Base-by-base conservation (phyloP, 2,797 vertebrate genomes). In the Typhlichthys subterraneus region DNA sequence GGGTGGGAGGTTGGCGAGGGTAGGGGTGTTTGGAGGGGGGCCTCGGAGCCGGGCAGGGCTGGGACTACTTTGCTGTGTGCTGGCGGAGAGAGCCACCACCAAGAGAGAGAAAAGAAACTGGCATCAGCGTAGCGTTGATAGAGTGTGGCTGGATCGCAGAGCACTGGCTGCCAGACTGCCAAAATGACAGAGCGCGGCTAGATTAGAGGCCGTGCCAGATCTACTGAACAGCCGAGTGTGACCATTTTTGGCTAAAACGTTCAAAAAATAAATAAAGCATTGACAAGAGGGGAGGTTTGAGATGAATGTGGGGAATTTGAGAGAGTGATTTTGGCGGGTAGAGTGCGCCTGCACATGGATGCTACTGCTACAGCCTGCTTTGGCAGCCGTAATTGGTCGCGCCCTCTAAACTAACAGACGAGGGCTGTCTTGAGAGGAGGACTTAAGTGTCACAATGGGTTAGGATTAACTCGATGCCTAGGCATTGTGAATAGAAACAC, bases 291-390 rank as follows among this genome's bases (percentile, higher is more conserved):
- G 83, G 86, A 87, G 85, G 79, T 53, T 53, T 56, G 17, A 75
- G 87, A 91, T 89, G 89, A 90, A 89, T 88, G 85, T 23, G 67
- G 67, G n/a, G 73, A 87, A 85, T 85, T 85, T 83, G 87, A 86
- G 78, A 84, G 80, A 77, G 87, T 74, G 83, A 75, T 83, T 79
- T 75, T 85, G 81, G 80, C 66, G 69, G 62, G 63, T 77, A 78
- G 73, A 73, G 61, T 73, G 68, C 45, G 53, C 72, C 73, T 64
- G 57, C 72, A 74, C 62, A 42, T 11, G 74, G 85, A 72, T 74
- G 85, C 75, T 85, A 76, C 75, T 67, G 68, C 68, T 77, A 74
- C 65, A 73, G 83, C 75, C 70, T 73, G 61, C 74, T 83, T 85
- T 89, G 88, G 86, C 87, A 82, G 77, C 70, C 59, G 58, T 84